Evolutionary conservation across 2,888 invertebrate genomes (phyloP).

Genomic region (Tyria jacobaeae): DNA sequence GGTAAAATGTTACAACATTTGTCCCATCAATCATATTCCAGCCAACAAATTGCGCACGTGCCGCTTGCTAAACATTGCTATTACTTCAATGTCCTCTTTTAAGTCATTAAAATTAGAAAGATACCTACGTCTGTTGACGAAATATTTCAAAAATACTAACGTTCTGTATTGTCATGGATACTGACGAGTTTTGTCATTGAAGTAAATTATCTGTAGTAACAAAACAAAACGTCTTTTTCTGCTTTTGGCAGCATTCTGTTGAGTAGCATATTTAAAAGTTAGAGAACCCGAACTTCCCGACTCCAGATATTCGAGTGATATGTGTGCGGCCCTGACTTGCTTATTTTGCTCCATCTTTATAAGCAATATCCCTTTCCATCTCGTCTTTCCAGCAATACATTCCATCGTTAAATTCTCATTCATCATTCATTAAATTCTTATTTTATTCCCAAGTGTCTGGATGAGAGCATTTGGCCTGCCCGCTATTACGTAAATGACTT

Average conservation of each 20-base stretch:
- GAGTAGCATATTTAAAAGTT: not conserved
- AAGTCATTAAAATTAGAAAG: slow-evolving; percentile 23
- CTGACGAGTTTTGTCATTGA: slow-evolving; percentile 25
- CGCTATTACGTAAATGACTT: no score
- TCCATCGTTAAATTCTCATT: no score
- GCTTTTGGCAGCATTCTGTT: not conserved
- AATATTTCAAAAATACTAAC: slow-evolving; percentile 4
- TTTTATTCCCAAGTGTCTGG: no score
- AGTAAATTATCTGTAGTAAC: slow-evolving; percentile 3
- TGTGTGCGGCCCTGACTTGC: no score
- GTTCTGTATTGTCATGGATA: slow-evolving; percentile 28
- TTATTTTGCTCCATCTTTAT: no score
- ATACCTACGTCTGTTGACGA: slow-evolving; percentile 19
- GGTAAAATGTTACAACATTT: slow-evolving; percentile 10
- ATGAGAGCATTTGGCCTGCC: no score
- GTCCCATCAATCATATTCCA: slow-evolving; percentile 10
- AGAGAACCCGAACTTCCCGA: no score
- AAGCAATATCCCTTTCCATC: no score
- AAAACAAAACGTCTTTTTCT: slow-evolving; percentile 12
- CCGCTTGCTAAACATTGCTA: slow-evolving; percentile 9
- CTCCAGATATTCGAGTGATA: no score
- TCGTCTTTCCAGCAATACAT: no score
- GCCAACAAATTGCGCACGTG: slow-evolving; percentile 5
- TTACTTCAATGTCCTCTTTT: slow-evolving; percentile 7
- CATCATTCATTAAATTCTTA: no score